Percentiles rank a stretch among this genome's conserved stretches.
Evolutionary conservation across 2,888 invertebrate species (phyloP).

Genomic region (Eulithis prunata): DNA sequence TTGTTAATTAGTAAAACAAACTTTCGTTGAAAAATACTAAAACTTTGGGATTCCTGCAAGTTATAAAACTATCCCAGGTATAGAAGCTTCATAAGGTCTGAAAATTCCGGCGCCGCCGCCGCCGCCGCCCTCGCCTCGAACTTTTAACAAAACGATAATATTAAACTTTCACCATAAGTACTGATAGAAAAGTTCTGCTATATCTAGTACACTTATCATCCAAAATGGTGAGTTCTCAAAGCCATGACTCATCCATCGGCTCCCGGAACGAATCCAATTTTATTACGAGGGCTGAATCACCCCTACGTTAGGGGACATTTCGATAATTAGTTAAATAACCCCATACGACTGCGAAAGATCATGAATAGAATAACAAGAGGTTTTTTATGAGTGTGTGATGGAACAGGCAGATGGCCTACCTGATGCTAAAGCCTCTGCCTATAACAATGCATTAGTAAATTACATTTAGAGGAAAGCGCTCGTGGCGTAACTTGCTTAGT

Average conservation of each 20-base stretch:
- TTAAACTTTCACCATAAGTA: background rate
- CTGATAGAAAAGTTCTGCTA: conserved; percentile 4
- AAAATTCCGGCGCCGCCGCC: background rate
- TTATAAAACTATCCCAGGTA: no score
- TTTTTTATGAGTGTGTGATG: no score
- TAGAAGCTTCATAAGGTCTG: background rate
- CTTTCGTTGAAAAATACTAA: background rate
- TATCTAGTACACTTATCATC: background rate
- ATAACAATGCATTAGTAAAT: no score
- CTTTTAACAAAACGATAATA: conserved; percentile 10
- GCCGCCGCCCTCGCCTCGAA: conserved; percentile 7
- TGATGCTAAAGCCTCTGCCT: no score
- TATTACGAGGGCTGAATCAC: conserved; percentile 54
- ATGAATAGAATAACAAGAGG: conserved; percentile 47
- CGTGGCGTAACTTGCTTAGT: no score
- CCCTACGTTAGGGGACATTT: conserved; percentile 50
- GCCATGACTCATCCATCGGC: conserved; percentile 54
- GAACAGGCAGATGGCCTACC: no score
- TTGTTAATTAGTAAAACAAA: no score
- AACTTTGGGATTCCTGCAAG: background rate
- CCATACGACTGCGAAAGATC: conserved; percentile 42
- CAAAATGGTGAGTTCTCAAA: conserved; percentile 19
- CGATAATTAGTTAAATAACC: conserved; percentile 61
- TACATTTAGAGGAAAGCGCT: no score
- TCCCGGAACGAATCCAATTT: conserved; percentile 50